Base-by-base conservation (phyloP, 2,797 vertebrate species). In the Pagetopsis macropterus region DNA sequence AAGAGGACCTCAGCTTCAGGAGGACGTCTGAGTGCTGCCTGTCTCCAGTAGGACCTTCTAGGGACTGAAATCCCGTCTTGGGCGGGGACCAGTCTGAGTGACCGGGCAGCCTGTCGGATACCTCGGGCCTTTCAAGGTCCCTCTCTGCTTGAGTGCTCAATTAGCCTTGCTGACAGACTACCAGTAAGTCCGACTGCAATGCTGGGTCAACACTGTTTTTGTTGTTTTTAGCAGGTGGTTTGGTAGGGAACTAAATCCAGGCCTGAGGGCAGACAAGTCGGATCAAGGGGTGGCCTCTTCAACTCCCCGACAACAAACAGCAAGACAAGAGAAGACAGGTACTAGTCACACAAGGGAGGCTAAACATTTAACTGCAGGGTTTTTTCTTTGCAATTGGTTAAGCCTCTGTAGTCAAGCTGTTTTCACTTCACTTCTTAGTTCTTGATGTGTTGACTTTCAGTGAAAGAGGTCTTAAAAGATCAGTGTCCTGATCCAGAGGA, bases 61-160 rank as follows among this genome's bases (percentile, higher is more conserved):
- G 54, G 31, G 54, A 55, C 52, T 79, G 69, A 58, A 72, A 70
- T 75, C 61, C 63, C 0, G 27, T 87, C 72, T 84, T 68, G 37
- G 69, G 27, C 45, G 67, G 48, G 57, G 55, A 58, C 52, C 74
- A 72, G 54, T 63, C 74, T 69, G 75, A 67, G 79, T 71, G 78
- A 72, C 71, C 78, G 60, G 72, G 58, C 43, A 51, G 79, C 52
- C 66, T 46, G 79, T 40, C 33, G 5, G 59, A 44, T 54, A 61
- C 67, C 49, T 65, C 59, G 58, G 79, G 62, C 44, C 65, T 71
- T 68, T 75, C 76, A 80, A 79, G 64, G 78, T 76, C 72, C 57
- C 59, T 63, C 67, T 78, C 21, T 79, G 48, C 79, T 85, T 79
- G 78, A 89, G 84, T 87, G 81, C 80, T 86, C 85, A 88, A 86